Percentiles rank a stretch among this genome's conserved stretches.
Evolutionary conservation across 1,140 invertebrate genomes (phyloP).

Genomic region (Heliconius congener): DNA sequence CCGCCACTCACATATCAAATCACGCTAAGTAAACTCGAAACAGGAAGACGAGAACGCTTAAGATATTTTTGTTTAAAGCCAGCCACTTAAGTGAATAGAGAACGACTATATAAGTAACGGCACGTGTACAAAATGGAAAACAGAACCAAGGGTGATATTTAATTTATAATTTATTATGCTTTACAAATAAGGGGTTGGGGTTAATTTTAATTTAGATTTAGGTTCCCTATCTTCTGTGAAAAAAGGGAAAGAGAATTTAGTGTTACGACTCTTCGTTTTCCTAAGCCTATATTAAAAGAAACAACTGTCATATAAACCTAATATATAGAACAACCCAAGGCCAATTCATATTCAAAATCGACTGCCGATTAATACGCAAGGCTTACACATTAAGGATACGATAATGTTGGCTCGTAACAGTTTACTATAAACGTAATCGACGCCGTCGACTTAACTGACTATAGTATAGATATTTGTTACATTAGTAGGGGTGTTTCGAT

Average conservation of each 20-base stretch:
- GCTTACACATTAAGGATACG: slow-evolving; percentile 1
- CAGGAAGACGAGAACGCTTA: background rate
- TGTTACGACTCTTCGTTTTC: too few species aligned
- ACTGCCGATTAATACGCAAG: slow-evolving; percentile 1
- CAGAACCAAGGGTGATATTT: background rate
- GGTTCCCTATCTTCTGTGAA: too few species aligned
- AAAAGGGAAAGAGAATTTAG: too few species aligned
- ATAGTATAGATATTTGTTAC: background rate
- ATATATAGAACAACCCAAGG: background rate
- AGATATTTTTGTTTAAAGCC: slow-evolving; percentile 11
- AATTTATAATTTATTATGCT: slow-evolving; percentile 24
- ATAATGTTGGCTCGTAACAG: slow-evolving; percentile 1
- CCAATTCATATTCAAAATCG: slow-evolving; percentile 12
- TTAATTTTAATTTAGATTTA: too few species aligned
- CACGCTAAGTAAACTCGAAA: background rate
- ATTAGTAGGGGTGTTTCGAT: background rate
- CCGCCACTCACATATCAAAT: background rate
- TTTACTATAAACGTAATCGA: slow-evolving; percentile 10
- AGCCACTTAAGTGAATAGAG: slow-evolving; percentile 4
- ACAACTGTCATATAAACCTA: background rate
- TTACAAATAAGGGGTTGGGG: slow-evolving; percentile 10
- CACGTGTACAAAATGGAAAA: background rate
- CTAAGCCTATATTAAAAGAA: too few species aligned
- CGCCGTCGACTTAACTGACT: background rate
- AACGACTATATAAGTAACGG: background rate